Evolutionary conservation across 2,113 vertebrate species (phyloP), one percentile per base, ranked within the genome.

Genomic region (Ardeotis arabs): DNA sequence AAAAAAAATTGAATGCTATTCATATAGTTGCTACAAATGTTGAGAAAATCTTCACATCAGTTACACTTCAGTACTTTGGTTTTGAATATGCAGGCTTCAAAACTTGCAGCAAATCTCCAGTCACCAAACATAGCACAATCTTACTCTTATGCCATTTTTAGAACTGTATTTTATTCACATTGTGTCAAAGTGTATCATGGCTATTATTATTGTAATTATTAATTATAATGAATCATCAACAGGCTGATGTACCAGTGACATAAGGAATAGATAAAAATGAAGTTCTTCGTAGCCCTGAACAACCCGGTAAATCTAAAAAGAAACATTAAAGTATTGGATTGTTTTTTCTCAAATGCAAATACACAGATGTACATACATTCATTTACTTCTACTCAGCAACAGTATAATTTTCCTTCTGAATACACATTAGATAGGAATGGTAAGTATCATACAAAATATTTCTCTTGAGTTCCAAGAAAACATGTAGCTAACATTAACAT

Each of bases 81-180:
- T 87, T 88, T 82, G 37, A 90, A 14, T 18, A 56, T 9, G 12
- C 39, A 47, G 22, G 10, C 5, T 68, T 75, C 64, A 73, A 74
- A 90, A 64, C 21, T 35, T 79, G 45, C 68, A 91, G 33, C 25
- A 72, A 81, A 74, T 37, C 53, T 52, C 19, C 50, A 88, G 64
- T 78, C 37, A 52, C 13, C 24, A 49, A 78, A 66, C 0, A 2
- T 2, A 76, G 31, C 29, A 69, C 0, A 0, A 33, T n/a, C 70
- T 87, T 67, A 44, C 24, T 72, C 14, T 47, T 50, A 50, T 18
- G 16, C 4, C 12, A 33, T 50, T 63, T 68, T 41, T 15, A 79
- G 41, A 80, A 29, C 9, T 31, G 14, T n/a, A 9, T 19, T 69
- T 78, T 39, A 74, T 59, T 87, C 18, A 74, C 7, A 11, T 13